A percentile compares a stretch with the other conserved stretches of the same genome.
phyloP scores from a whole-genome alignment of 2,888 invertebrate genomes.

The Atrina japonica region DNA sequence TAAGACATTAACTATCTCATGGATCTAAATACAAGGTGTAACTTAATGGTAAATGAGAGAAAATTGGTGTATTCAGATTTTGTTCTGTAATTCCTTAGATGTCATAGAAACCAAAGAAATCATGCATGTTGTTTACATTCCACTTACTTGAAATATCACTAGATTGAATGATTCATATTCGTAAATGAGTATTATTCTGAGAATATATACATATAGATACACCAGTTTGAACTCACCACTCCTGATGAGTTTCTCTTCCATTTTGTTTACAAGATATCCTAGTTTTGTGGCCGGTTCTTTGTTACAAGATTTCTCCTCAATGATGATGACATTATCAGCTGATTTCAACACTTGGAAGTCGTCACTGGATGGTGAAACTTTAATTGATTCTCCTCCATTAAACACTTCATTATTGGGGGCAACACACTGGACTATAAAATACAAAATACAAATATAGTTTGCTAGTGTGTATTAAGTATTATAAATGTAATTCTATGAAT shows the following conservation, averaged over 20 bases:
- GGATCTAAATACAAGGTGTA: too few species aligned
- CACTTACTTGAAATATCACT: too few species aligned
- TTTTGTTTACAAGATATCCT: slow-evolving; percentile 63
- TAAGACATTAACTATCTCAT: too few species aligned
- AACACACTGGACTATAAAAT: slow-evolving; percentile 52
- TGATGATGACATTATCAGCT: slow-evolving; percentile 90
- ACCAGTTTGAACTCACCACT: slow-evolving; percentile 66
- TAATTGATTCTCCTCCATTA: slow-evolving; percentile 49
- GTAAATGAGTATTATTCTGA: too few species aligned
- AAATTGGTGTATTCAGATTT: background rate
- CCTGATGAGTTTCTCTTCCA: slow-evolving; percentile 69
- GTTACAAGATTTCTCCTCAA: slow-evolving; percentile 93
- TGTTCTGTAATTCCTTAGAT: background rate
- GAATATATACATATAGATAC: too few species aligned
- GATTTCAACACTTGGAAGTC: slow-evolving; percentile 83
- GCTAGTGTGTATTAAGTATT: background rate
- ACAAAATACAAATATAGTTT: background rate
- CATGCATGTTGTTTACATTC: too few species aligned
- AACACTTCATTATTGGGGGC: slow-evolving; percentile 47
- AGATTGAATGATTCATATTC: too few species aligned
- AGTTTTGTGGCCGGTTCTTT: slow-evolving; percentile 83
- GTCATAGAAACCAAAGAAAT: too few species aligned
- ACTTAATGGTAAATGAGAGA: too few species aligned
- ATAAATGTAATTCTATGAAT: background rate
- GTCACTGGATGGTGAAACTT: slow-evolving; percentile 29